Evolutionary conservation across 1,140 invertebrate species (phyloP), one percentile per base, ranked within the genome.

Genomic region (Pteromalus puparum): DNA sequence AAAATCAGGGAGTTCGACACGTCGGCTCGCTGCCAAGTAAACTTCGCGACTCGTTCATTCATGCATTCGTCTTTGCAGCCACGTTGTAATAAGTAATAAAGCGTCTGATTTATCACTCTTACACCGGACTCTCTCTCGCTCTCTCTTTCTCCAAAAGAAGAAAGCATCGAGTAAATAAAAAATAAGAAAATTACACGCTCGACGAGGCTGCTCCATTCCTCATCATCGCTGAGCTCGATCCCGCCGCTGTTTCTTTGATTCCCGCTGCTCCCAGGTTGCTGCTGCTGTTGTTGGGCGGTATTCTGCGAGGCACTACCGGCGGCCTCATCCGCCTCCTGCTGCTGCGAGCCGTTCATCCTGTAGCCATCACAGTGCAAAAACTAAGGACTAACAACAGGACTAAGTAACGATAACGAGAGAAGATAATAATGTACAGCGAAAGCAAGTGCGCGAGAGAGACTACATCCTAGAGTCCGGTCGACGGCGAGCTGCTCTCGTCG

Each of bases 181-280:
- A 61, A n/a, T 61, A 85, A 82, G 30, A 34, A 34, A 87, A 87
- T 92, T 92, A 93, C 91, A 89, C 92, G 91, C 92, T 93, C 92
- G 74, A 93, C 91, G 86, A 90, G 89, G 85, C 91, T 91, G 88
- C 91, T 93, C 92, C 92, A 93, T 83, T 93, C 92, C 61, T 93
- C 92, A 78, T 93, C 92, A 85, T 93, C 92, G 86, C 91, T 93
- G 88, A 92, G 92, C 72, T 91, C 91, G 53, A 89, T 85, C 65
- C 89, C 90, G 84, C 89, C 38, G 42, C 90, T 88, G 73, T 84
- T 82, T 53, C 86, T 78, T 28, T 7, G 12, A 30, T 65, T 73
- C 72, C 81, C 26, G 30, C 72, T 84, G 78, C 53, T 74, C 24
- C 26, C 46, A 2, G 73, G 73, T 28, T 77, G 75, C 74, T 46